Evolutionary conservation across 2,888 invertebrate species (phyloP), one percentile per base, ranked within the genome.

Genomic region (Drosophila leonis): DNA sequence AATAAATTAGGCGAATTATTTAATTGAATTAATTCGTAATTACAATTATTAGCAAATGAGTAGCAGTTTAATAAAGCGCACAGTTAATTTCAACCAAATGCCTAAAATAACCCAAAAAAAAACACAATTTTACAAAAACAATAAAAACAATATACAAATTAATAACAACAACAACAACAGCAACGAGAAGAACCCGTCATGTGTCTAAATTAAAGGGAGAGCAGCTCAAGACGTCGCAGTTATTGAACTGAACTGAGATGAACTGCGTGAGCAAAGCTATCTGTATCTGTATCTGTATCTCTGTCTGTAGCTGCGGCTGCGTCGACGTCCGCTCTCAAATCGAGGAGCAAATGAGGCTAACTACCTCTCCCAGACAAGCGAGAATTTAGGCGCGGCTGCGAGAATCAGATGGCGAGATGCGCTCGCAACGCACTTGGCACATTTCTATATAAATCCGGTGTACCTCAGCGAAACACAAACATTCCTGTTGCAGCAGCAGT

Each of bases 401-500:
- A 81, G 82, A 85, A 82, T 73, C 70, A 37, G 52, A 52, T 41
- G 39, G 31, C 64, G 64, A 70, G 60, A 61, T 66, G 76, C 67
- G 76, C 80, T 75, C 80, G 39, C 71, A 54, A 57, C 67, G 71
- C 62, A 72, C 83, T 73, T 80, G 81, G 76, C 81, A 79, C 48
- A 78, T 78, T 83, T 78, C 78, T 90, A 90, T 90, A 91, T 90
- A 90, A 90, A 90, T 83, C 78, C 80, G 79, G 71, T 79, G 82
- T 80, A 68, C 70, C 75, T 69, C 78, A 83, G 68, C 83, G 80
- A 79, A 80, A 83, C 79, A 70, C 88, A 91, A 89, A 90, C 92
- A 92, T 89, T 92, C 92, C 92, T 92, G 92, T 90, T 91, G 88
- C 90, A 79, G 66, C 77, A 64, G 56, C 64, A 91, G 88, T 85